Evolutionary conservation across 2,797 vertebrate genomes (phyloP).

Genomic region (Danio albolineatus): DNA sequence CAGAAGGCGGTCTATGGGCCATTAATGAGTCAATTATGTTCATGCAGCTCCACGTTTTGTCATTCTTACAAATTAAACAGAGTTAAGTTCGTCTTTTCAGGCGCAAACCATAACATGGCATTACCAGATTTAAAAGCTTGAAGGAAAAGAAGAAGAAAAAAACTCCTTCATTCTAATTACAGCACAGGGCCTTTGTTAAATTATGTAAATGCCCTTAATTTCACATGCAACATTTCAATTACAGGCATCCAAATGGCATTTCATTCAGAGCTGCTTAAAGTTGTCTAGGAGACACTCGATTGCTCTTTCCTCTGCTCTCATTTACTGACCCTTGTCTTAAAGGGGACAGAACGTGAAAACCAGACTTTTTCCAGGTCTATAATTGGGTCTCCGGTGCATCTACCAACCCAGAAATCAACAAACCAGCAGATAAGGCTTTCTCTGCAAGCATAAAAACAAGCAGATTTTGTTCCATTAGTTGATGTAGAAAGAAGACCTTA

Average conservation of each 20-base stretch:
- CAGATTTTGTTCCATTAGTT: too few relatives aligned
- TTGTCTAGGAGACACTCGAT: constrained; percentile 50
- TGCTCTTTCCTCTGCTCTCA: not conserved
- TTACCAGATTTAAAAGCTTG: constrained; percentile 65
- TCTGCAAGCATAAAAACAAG: too few relatives aligned
- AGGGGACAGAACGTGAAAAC: too few relatives aligned
- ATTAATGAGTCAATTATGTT: constrained; percentile 73
- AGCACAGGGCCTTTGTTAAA: constrained; percentile 51
- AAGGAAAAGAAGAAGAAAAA: constrained; percentile 32
- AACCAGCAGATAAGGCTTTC: too few relatives aligned
- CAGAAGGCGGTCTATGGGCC: constrained; percentile 63
- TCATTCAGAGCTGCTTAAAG: constrained; percentile 53
- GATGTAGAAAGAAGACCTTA: too few relatives aligned
- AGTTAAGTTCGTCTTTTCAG: constrained; percentile 63
- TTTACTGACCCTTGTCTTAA: not conserved
- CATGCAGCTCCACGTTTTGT: constrained; percentile 58
- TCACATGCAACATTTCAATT: constrained; percentile 68
- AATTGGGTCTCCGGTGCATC: too few relatives aligned
- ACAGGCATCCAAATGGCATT: constrained; percentile 57
- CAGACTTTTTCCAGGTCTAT: too few relatives aligned
- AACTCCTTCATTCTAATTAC: constrained; percentile 51
- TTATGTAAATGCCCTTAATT: constrained; percentile 64
- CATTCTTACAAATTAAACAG: constrained; percentile 68
- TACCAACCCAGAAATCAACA: too few relatives aligned
- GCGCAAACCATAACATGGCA: constrained; percentile 67